phyloP scores from a whole-genome alignment of 1,140 invertebrate species.

The Nasonia giraulti region DNA sequence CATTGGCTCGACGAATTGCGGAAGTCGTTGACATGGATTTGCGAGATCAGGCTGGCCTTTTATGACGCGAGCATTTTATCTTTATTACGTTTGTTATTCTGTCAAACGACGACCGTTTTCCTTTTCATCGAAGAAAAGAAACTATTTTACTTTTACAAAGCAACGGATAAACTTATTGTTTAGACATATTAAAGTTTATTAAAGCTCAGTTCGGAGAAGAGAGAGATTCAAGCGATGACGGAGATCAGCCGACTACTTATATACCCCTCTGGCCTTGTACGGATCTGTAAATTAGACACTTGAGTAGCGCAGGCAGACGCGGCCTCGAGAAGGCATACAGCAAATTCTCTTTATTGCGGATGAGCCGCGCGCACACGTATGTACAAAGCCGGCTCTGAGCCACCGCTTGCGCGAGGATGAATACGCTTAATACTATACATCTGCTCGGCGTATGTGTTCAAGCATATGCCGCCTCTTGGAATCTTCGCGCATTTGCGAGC shows the following conservation, averaged over 20 bases:
- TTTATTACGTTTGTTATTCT: neutral
- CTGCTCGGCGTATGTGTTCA: conserved; percentile 3
- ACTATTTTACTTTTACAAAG: too few species aligned
- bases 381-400: neutral
- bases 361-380: neutral
- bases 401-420: neutral
- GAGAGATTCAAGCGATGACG: neutral
- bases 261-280: neutral
- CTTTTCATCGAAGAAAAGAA: too few species aligned
- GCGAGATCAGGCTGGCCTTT: neutral
- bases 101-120: too few species aligned
- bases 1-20: neutral
- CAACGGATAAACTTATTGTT: too few species aligned
- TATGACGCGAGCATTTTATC: neutral
- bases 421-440: conserved; percentile 6
- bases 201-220: neutral
- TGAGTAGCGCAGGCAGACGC: neutral
- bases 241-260: neutral
- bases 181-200: too few species aligned
- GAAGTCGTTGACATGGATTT: neutral
- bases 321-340: neutral
- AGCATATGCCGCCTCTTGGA: neutral
- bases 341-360: conserved; percentile 31
- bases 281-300: conserved; percentile 25
- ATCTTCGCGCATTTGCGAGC: neutral